Percentiles rank a stretch among this genome's conserved stretches.
phyloP scores from a whole-genome alignment of 2,113 vertebrate genomes.

The Ivindomyrus marchei region DNA sequence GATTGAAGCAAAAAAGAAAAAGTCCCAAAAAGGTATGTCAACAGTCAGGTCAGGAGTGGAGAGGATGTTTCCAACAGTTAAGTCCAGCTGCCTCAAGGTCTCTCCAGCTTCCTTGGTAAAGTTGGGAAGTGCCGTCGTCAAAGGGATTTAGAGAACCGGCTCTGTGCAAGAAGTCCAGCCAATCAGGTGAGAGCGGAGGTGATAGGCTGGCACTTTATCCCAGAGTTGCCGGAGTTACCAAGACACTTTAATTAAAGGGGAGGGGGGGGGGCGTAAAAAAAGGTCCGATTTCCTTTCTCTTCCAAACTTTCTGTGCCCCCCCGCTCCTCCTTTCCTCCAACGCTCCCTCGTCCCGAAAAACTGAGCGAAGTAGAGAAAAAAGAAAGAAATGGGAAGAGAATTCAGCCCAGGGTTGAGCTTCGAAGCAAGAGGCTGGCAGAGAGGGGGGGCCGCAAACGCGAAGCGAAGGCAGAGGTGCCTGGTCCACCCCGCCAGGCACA shows the following conservation, averaged over 20 bases:
- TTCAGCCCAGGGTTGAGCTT: slow-evolving; percentile 49
- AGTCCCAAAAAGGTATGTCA: not conserved
- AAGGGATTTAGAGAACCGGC: not conserved
- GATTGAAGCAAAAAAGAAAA: not conserved
- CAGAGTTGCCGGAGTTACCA: not conserved
- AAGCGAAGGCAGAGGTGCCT: slow-evolving; percentile 23
- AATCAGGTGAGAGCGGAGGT: not conserved
- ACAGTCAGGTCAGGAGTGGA: not conserved
- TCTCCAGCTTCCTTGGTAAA: not conserved
- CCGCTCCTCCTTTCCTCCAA: not conserved
- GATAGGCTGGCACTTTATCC: not conserved
- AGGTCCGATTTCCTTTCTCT: not conserved
- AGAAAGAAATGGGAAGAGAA: slow-evolving; percentile 27
- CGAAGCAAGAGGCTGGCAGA: slow-evolving; percentile 23
- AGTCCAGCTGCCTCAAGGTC: not conserved
- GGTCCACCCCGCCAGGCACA: slow-evolving; percentile 32
- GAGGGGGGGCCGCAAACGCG: slow-evolving; percentile 26
- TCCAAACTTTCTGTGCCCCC: not conserved
- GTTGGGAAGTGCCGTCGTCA: not conserved
- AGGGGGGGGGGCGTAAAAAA: not conserved
- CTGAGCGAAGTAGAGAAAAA: slow-evolving; percentile 22
- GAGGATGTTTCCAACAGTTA: not conserved
- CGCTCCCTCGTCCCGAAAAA: not conserved
- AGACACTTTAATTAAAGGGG: not conserved
- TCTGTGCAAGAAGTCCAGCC: not conserved